These are phyloP conservation scores for Sinhomidia bicolor DNA, from an alignment of 2,888 invertebrate genomes.

Conservation along the genomic window DNA sequence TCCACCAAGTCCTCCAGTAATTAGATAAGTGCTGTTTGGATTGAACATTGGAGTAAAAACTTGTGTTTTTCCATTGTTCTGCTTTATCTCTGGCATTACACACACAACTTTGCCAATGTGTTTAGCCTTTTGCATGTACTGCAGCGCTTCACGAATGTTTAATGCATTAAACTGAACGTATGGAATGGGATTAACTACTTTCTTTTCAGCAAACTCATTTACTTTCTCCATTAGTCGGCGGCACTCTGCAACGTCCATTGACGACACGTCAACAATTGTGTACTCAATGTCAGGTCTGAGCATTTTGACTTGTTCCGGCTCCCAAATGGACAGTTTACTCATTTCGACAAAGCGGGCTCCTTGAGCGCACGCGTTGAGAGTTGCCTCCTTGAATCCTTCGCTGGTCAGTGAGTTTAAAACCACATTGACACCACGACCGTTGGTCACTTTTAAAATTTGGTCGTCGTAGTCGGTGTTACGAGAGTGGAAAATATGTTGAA, in stretches of 20 bases:
- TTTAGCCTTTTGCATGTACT: conserved; percentile 47
- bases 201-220: background rate
- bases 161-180: conserved; percentile 12
- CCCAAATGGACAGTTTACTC: conserved; percentile 43
- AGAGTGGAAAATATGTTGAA: conserved; percentile 71
- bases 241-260: background rate
- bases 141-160: conserved; percentile 21
- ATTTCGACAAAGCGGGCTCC: conserved; percentile 53
- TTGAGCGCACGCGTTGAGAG: conserved; percentile 31
- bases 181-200: conserved; percentile 14
- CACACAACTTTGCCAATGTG: conserved; percentile 55
- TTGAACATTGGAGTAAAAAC: background rate
- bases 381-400: conserved; percentile 70
- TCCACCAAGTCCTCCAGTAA: conserved; percentile 66
- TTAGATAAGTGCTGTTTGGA: conserved; percentile 47
- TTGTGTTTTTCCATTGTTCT: background rate
- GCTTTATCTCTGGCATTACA: conserved; percentile 17
- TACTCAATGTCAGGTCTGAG: conserved; percentile 43
- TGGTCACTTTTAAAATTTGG: conserved; percentile 51
- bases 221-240: background rate
- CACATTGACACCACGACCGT: conserved; percentile 67
- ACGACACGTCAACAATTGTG: background rate
- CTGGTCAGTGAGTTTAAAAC: conserved; percentile 65
- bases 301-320: conserved; percentile 5
- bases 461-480: conserved; percentile 60